Percentiles rank a stretch among this genome's conserved stretches.
These are phyloP conservation scores for Chaitophorus viminalis DNA, from an alignment of 2,888 invertebrate species.

Conservation along the genomic window DNA sequence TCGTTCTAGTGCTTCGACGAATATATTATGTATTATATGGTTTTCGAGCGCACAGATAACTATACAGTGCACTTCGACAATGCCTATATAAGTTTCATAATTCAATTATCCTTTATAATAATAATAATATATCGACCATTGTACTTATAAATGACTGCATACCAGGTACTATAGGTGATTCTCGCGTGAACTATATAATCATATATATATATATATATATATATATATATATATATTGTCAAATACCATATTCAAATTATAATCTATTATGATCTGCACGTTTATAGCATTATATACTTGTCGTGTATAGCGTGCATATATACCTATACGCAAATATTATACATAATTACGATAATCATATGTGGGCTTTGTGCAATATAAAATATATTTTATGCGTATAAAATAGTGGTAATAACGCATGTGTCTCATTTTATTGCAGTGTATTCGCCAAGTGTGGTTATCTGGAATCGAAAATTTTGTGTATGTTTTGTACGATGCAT, in stretches of 20 bases:
- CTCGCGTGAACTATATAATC: neutral
- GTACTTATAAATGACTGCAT: neutral
- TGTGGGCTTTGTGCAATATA: too few relatives aligned
- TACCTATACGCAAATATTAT: neutral
- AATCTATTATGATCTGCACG: neutral
- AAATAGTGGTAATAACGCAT: neutral
- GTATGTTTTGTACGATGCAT: too few relatives aligned
- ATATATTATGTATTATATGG: neutral
- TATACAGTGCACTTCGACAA: neutral
- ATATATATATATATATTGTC: too few relatives aligned
- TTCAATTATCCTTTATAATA: neutral
- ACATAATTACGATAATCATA: too few relatives aligned
- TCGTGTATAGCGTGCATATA: too few relatives aligned
- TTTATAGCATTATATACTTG: neutral
- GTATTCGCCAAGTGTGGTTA: too few relatives aligned
- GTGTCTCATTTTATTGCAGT: too few relatives aligned
- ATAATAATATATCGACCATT: neutral
- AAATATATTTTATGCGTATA: too few relatives aligned
- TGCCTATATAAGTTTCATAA: neutral
- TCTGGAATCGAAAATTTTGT: too few relatives aligned
- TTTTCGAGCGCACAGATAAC: neutral
- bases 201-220: too few relatives aligned
- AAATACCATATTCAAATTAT: too few relatives aligned
- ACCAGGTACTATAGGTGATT: too few relatives aligned
- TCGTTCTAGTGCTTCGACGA: neutral